phyloP scores from a whole-genome alignment of 2,888 invertebrate genomes.

The Bellardia pandia region DNA sequence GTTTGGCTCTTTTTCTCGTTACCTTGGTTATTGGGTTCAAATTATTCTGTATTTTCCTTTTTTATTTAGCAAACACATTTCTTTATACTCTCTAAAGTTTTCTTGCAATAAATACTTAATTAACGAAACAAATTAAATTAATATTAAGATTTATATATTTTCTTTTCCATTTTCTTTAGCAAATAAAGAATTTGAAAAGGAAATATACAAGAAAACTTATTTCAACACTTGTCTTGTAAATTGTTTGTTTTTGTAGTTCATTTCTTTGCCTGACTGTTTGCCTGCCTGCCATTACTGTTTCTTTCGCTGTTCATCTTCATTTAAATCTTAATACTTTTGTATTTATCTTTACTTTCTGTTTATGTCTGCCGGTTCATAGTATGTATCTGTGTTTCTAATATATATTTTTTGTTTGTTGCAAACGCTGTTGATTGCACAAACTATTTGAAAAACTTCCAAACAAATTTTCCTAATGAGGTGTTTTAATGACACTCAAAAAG shows the following conservation, averaged over 20 bases:
- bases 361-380: background rate
- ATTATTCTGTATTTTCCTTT: no score
- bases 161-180: background rate
- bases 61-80: background rate
- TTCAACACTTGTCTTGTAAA: slow-evolving; percentile 43
- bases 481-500: slow-evolving; percentile 71
- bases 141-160: background rate
- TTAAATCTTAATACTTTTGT: slow-evolving; percentile 35
- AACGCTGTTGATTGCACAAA: slow-evolving; percentile 60
- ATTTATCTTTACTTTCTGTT: slow-evolving; percentile 38
- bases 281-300: background rate
- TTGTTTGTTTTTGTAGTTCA: slow-evolving; percentile 5
- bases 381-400: background rate
- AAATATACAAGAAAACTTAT: background rate
- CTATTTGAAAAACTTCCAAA: slow-evolving; percentile 72
- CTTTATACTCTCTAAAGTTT: background rate
- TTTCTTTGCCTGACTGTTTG: background rate
- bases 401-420: slow-evolving; percentile 42
- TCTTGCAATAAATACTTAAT: background rate
- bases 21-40: no score
- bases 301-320: slow-evolving; percentile 35
- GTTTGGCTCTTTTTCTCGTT: no score
- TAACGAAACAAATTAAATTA: slow-evolving; percentile 1
- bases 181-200: background rate
- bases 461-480: slow-evolving; percentile 73